Evolutionary conservation across 2,113 vertebrate genomes (phyloP).

Genomic region (Brachyhypopomus gauderio): DNA sequence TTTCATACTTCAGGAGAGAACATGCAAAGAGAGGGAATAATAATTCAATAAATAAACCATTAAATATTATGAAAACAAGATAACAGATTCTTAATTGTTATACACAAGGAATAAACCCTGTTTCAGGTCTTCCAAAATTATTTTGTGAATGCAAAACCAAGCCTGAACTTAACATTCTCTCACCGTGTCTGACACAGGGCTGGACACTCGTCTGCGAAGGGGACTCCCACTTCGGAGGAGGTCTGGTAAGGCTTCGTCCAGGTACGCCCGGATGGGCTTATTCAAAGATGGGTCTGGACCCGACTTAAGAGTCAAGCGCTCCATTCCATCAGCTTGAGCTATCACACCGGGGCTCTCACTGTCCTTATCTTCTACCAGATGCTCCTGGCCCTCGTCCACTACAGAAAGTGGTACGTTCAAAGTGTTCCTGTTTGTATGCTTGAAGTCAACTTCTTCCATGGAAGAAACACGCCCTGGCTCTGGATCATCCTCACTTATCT

Average conservation of each 20-base stretch:
- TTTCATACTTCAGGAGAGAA: too few species aligned
- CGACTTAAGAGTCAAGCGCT: conserved; percentile 7
- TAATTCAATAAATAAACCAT: too few species aligned
- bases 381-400: conserved; percentile 57
- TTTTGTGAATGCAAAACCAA: background rate
- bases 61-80: background rate
- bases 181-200: conserved; percentile 73
- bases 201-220: conserved; percentile 69
- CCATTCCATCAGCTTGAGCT: conserved; percentile 15
- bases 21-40: too few species aligned
- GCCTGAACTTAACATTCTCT: background rate
- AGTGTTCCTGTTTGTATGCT: conserved; percentile 39
- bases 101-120: background rate
- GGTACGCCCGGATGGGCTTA: conserved; percentile 37
- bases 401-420: conserved; percentile 57
- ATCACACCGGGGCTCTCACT: conserved; percentile 40
- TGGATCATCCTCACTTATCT: background rate
- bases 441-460: conserved; percentile 60
- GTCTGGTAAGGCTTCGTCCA: conserved; percentile 68
- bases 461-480: background rate
- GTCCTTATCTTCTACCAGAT: conserved; percentile 28
- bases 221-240: conserved; percentile 69
- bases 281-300: conserved; percentile 28
- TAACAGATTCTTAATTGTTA: background rate
- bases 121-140: background rate